A percentile compares a stretch with the other conserved stretches of the same genome.
These are phyloP conservation scores for Ciconia maguari DNA, from an alignment of 2,113 vertebrate genomes.

Conservation along the genomic window DNA sequence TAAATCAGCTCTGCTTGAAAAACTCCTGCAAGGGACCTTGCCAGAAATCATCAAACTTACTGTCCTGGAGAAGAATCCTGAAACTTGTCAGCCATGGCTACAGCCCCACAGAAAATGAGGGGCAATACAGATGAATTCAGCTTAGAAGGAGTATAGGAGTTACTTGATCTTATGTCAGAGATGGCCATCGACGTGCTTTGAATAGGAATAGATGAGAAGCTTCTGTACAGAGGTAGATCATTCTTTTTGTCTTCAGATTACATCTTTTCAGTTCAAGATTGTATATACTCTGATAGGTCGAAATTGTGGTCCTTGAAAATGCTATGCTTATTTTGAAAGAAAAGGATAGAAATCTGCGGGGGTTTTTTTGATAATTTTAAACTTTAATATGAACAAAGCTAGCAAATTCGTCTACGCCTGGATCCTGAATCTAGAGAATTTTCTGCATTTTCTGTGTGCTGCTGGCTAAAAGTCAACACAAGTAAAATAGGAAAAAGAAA, in stretches of 20 bases:
- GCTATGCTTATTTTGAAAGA: background rate
- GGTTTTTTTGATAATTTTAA: background rate
- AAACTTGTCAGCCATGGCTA: background rate
- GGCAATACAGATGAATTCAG: background rate
- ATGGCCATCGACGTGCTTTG: background rate
- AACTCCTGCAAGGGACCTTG: background rate
- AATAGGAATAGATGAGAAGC: background rate
- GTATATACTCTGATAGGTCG: background rate
- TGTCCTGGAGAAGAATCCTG: background rate
- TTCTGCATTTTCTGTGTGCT: background rate
- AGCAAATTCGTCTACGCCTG: background rate
- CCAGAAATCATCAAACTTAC: background rate
- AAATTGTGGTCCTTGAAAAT: background rate
- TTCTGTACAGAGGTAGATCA: background rate
- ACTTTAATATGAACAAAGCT: background rate
- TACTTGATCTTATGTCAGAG: background rate
- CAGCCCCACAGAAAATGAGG: background rate
- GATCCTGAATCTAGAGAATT: background rate
- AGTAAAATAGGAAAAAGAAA: background rate
- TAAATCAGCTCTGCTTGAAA: background rate
- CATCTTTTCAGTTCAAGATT: background rate
- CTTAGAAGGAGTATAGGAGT: background rate
- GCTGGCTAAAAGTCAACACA: background rate
- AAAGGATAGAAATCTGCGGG: background rate
- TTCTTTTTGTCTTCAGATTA: background rate